Conservation (phyloP, 2,113 vertebrate genomes). For the Heterocephalus glaber region DNA sequence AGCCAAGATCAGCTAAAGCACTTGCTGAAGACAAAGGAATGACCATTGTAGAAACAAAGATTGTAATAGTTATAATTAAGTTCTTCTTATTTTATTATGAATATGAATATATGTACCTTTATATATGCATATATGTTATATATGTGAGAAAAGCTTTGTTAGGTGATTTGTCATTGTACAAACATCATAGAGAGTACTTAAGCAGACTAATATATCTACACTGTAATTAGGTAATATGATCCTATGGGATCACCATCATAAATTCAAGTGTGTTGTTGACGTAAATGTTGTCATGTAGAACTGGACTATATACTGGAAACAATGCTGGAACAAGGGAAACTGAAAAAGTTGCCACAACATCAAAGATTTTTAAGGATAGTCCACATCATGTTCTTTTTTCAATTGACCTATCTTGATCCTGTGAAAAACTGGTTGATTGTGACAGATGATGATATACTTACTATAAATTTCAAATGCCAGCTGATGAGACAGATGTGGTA, state of each 20-base stretch:
- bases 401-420: background rate
- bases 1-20: background rate
- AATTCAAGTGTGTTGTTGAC: background rate
- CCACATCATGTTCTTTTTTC: background rate
- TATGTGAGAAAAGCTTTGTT: background rate
- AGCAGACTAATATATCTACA: background rate
- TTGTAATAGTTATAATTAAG: background rate
- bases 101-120: background rate
- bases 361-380: background rate
- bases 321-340: background rate
- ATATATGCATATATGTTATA: background rate
- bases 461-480: background rate
- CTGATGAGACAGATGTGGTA: background rate
- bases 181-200: background rate
- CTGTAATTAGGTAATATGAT: background rate
- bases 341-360: background rate
- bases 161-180: background rate
- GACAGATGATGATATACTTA: background rate
- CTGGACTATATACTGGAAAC: background rate
- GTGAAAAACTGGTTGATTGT: background rate
- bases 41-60: background rate
- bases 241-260: background rate
- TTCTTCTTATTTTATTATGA: conserved; percentile 33
- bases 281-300: background rate
- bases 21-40: conserved; percentile 10